Evolutionary conservation across 2,113 vertebrate species (phyloP).

Genomic region (Triplophysa tibetana): DNA sequence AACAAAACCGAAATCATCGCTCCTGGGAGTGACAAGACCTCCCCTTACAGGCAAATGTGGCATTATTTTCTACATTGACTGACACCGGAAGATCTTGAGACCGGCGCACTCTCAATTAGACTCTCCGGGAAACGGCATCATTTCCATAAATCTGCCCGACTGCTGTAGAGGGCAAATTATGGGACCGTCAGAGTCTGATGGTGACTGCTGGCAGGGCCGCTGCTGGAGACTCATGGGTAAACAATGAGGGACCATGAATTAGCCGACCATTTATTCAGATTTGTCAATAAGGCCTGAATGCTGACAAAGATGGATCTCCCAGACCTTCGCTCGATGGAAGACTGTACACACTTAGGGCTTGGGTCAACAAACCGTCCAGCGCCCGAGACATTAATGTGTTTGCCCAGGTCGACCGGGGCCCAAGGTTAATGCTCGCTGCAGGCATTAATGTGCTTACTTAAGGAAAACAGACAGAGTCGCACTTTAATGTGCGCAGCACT

Average conservation of each 20-base stretch:
- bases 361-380: slow-evolving; percentile 40
- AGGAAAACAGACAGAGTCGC: slow-evolving; percentile 43
- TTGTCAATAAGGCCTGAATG: slow-evolving; percentile 50
- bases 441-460: slow-evolving; percentile 50
- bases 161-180: slow-evolving; percentile 47
- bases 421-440: slow-evolving; percentile 39
- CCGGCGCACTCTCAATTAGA: slow-evolving; percentile 43
- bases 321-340: slow-evolving; percentile 36
- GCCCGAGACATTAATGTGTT: slow-evolving; percentile 48
- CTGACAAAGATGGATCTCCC: slow-evolving; percentile 33
- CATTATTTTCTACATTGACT: slow-evolving; percentile 18
- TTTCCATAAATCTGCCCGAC: slow-evolving; percentile 51
- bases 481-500: slow-evolving; percentile 38
- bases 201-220: slow-evolving; percentile 28
- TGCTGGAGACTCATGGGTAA: slow-evolving; percentile 3
- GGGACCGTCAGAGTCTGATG: slow-evolving; percentile 31
- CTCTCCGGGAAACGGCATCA: slow-evolving; percentile 35
- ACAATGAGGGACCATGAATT: slow-evolving; percentile 40
- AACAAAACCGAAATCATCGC: neutral
- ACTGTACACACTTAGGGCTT: slow-evolving; percentile 45
- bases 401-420: slow-evolving; percentile 44
- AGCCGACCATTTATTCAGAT: slow-evolving; percentile 54
- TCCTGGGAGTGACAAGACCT: neutral
- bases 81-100: slow-evolving; percentile 28
- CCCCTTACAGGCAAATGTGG: neutral